Evolutionary conservation across 2,888 invertebrate genomes (phyloP), one percentile per base, ranked within the genome.

Genomic region (Pammene aurita): DNA sequence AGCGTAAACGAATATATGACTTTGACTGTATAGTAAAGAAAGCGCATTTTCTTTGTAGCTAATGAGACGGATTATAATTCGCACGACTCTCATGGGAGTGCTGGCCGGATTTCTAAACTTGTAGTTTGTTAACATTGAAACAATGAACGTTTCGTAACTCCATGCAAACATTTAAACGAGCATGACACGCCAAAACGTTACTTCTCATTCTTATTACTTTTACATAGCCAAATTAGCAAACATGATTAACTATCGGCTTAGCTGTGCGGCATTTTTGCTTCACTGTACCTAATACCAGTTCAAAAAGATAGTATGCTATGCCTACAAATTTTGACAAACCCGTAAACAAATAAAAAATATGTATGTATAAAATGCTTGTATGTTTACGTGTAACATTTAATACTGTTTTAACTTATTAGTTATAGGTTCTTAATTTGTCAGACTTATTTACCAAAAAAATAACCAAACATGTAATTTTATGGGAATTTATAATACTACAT

Each of bases 21-120:
- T 11, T 7, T 6, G 52, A 26, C 26, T 13, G 52, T 26, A 52
- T 11, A 81, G 78, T n/a, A 84, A 88, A 86, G 90, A 89, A 90
- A 90, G 88, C 84, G 80, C 78, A 81, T 84, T 87, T 86, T 84
- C 81, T 87, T 84, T 84, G 78, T 81, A 78, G 75, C 80, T 85
- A 89, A 89, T 88, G 87, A 89, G 85, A 85, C 79, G 78, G 81
- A 84, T 86, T 85, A 84, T 81, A 84, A 84, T 87, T 84, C 82
- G 83, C 85, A 85, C 85, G 84, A 81, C 78, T 80, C 80, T 84
- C 83, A 81, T 83, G 83, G 79, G 83, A 88, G 80, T 75, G 77
- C 72, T 54, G 57, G 78, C 78, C 75, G 78, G 75, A 80, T 82
- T 81, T 80, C 78, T 80, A 77, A 80, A 78, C 76, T 75, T 57